phyloP scores from a whole-genome alignment of 2,797 vertebrate genomes.

The Nyctalus aviator region DNA sequence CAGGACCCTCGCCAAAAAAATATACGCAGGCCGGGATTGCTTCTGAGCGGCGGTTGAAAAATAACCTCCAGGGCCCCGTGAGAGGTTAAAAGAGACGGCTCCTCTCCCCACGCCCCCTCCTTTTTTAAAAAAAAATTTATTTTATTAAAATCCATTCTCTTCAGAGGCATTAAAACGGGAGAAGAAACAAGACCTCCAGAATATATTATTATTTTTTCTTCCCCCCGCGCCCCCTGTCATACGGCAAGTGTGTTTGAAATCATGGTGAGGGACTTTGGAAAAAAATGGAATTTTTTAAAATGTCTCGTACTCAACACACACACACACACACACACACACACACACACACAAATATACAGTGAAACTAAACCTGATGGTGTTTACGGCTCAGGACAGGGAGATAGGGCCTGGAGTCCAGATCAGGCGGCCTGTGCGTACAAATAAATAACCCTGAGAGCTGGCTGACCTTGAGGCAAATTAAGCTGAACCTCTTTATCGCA shows the following conservation, averaged over 20 bases:
- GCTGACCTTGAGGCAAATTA: slow-evolving; percentile 63
- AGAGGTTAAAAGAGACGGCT: slow-evolving; percentile 33
- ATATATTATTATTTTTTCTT: neutral
- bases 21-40: slow-evolving; percentile 55
- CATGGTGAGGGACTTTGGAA: slow-evolving; percentile 19
- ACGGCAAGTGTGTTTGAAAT: slow-evolving; percentile 45
- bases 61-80: neutral
- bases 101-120: rapidly evolving
- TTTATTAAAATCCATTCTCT: neutral
- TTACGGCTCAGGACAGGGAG: slow-evolving; percentile 7
- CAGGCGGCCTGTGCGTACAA: slow-evolving; percentile 20
- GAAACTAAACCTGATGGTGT: slow-evolving; percentile 5
- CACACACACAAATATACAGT: neutral
- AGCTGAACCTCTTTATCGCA: slow-evolving; percentile 25
- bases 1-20: neutral
- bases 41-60: slow-evolving; percentile 62
- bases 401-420: slow-evolving; percentile 31
- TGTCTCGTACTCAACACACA: neutral
- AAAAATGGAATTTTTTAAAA: slow-evolving; percentile 14
- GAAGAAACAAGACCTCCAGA: neutral
- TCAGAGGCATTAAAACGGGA: slow-evolving; percentile 32
- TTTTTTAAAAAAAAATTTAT: neutral
- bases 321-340: too few species aligned
- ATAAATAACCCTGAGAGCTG: slow-evolving; percentile 65
- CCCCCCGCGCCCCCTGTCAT: neutral